A percentile compares a stretch with the other conserved stretches of the same genome.
These are phyloP conservation scores for Anas platyrhynchos DNA, from an alignment of 2,113 vertebrate genomes.

Conservation along the genomic window DNA sequence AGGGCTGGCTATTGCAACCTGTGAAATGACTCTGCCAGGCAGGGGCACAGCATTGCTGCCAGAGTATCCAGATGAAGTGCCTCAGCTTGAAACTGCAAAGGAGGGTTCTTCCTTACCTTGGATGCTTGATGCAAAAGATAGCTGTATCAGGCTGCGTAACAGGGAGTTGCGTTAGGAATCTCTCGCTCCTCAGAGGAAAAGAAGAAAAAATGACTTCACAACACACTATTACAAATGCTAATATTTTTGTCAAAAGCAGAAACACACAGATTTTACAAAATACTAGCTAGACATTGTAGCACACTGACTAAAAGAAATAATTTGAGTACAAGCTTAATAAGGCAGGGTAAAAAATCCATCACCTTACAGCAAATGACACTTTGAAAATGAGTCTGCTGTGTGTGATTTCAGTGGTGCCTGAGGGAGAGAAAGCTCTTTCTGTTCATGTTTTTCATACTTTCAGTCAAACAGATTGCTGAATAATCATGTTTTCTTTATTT, in stretches of 20 bases:
- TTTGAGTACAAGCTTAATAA: slow-evolving; percentile 27
- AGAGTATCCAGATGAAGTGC: not conserved
- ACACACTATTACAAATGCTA: not conserved
- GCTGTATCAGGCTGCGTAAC: rapidly evolving
- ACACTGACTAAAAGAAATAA: slow-evolving; percentile 33
- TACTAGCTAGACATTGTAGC: slow-evolving; percentile 15
- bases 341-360: slow-evolving; percentile 42
- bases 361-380: slow-evolving; percentile 46
- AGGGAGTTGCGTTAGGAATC: not conserved
- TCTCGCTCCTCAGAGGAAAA: slow-evolving; percentile 16
- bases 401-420: slow-evolving; percentile 35
- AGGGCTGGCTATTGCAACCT: rapidly evolving
- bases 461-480: slow-evolving; percentile 47
- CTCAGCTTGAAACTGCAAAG: not conserved
- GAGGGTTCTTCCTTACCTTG: not conserved
- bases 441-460: slow-evolving; percentile 32
- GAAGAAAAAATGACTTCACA: slow-evolving; percentile 12
- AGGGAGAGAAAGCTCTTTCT: slow-evolving; percentile 45
- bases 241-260: slow-evolving; percentile 43
- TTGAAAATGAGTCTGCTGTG: slow-evolving; percentile 45
- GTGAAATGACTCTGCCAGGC: not conserved
- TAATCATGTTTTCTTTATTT: slow-evolving; percentile 49
- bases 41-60: not conserved
- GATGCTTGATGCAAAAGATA: slow-evolving; percentile 5
- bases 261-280: slow-evolving; percentile 48